phyloP scores from a whole-genome alignment of 2,888 invertebrate genomes.

The Dicycla oo region DNA sequence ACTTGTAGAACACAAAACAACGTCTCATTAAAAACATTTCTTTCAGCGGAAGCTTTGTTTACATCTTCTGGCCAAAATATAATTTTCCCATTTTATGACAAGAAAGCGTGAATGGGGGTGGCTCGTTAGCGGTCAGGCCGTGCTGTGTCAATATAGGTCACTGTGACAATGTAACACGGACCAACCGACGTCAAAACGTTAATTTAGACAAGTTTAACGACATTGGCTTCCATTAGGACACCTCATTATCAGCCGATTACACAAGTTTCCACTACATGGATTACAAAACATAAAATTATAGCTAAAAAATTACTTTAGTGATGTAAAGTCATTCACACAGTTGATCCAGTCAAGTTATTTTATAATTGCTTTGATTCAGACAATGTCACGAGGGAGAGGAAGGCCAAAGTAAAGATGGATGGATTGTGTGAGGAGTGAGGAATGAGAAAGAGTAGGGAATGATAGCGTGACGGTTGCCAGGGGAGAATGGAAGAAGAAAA shows the following conservation, averaged over 20 bases:
- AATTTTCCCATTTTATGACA: constrained; percentile 39
- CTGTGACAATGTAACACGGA: constrained; percentile 50
- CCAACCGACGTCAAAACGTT: constrained; percentile 55
- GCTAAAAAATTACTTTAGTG: constrained; percentile 25
- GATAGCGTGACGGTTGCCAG: no score
- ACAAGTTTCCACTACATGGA: neutral
- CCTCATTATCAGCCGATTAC: constrained; percentile 58
- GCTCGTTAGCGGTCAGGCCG: constrained; percentile 36
- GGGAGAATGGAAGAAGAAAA: no score
- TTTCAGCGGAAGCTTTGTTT: constrained; percentile 18
- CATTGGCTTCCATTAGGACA: constrained; percentile 67
- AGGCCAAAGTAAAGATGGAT: no score
- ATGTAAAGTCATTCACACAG: constrained; percentile 17
- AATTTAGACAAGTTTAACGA: constrained; percentile 64
- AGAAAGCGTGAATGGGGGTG: constrained; percentile 46
- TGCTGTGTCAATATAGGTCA: constrained; percentile 66
- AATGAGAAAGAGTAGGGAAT: no score
- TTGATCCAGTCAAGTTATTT: neutral
- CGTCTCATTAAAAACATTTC: constrained; percentile 6
- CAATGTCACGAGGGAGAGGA: no score
- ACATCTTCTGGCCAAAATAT: constrained; percentile 33
- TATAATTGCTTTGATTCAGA: constrained; percentile 1
- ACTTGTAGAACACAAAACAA: constrained; percentile 7
- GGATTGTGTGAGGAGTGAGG: no score
- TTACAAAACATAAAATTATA: neutral